Evolutionary conservation across 2,888 invertebrate species (phyloP).

Genomic region (Tortrix viridana): DNA sequence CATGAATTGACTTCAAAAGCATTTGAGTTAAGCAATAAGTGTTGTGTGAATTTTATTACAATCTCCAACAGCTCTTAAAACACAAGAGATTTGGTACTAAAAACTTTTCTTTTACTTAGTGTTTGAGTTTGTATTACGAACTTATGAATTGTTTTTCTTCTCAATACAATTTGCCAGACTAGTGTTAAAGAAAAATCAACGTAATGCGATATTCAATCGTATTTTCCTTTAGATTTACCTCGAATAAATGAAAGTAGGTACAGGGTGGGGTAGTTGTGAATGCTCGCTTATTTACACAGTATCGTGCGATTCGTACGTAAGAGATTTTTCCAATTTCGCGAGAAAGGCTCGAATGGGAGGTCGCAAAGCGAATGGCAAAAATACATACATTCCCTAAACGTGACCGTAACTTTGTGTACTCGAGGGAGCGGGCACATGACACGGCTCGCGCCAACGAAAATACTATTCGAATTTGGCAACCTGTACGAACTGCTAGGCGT

Average conservation of each 20-base stretch:
- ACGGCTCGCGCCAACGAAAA: constrained; percentile 31
- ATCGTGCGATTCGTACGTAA: constrained; percentile 59
- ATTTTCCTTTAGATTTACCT: constrained; percentile 3
- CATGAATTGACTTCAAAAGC: too few species aligned
- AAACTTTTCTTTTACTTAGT: too few species aligned
- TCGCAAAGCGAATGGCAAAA: constrained; percentile 70
- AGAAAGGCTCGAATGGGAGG: constrained; percentile 64
- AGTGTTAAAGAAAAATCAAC: too few species aligned
- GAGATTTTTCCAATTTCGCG: constrained; percentile 73
- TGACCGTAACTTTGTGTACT: constrained; percentile 35
- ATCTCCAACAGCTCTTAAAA: too few species aligned
- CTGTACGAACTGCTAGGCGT: neutral
- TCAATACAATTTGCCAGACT: too few species aligned
- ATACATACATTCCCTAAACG: constrained; percentile 54
- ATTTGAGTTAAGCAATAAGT: too few species aligned
- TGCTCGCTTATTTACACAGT: constrained; percentile 57
- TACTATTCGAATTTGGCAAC: constrained; percentile 6
- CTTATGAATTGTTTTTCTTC: too few species aligned
- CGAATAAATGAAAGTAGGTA: neutral
- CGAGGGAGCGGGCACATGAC: constrained; percentile 35
- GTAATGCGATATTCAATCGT: too few species aligned
- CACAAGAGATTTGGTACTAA: too few species aligned
- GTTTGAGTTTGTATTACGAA: too few species aligned
- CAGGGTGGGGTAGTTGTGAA: constrained; percentile 2
- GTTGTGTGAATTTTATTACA: too few species aligned